Evolutionary conservation across 2,113 vertebrate species (phyloP).

Genomic region (Dicaeum eximium): DNA sequence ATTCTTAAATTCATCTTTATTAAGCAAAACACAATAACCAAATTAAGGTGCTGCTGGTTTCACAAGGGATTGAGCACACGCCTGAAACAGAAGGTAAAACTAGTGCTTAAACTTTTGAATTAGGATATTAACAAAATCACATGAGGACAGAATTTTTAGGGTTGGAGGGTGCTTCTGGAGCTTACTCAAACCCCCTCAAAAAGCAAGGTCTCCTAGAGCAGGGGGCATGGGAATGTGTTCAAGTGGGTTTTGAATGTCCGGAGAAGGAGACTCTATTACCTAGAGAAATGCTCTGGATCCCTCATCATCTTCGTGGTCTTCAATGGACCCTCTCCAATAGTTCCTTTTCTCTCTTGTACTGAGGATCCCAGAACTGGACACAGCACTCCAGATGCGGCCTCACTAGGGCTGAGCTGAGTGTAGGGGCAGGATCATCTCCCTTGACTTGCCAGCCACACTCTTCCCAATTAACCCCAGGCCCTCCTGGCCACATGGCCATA

Average conservation of each 20-base stretch:
- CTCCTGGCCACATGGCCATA: not conserved
- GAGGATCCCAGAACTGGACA: not conserved
- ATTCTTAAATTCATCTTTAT: not conserved
- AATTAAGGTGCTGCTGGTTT: not conserved
- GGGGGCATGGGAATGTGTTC: not conserved
- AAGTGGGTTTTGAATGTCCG: not conserved
- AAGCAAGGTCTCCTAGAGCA: not conserved
- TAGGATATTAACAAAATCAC: not conserved
- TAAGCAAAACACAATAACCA: not conserved
- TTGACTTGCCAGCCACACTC: too few species aligned
- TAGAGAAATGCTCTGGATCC: not conserved
- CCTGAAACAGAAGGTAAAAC: not conserved
- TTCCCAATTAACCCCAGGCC: not conserved
- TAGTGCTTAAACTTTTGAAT: not conserved
- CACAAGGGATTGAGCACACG: not conserved
- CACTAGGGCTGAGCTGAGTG: not conserved
- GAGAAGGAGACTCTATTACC: too few species aligned
- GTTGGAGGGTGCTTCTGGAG: not conserved
- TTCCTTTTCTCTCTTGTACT: not conserved
- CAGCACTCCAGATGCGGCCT: not conserved
- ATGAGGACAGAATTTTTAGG: not conserved
- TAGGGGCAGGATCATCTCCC: not conserved
- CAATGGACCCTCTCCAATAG: not conserved
- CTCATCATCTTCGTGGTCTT: not conserved
- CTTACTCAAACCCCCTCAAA: not conserved